phyloP scores from a whole-genome alignment of 2,797 vertebrate genomes.

The Cryptoblepharus egeriae region DNA sequence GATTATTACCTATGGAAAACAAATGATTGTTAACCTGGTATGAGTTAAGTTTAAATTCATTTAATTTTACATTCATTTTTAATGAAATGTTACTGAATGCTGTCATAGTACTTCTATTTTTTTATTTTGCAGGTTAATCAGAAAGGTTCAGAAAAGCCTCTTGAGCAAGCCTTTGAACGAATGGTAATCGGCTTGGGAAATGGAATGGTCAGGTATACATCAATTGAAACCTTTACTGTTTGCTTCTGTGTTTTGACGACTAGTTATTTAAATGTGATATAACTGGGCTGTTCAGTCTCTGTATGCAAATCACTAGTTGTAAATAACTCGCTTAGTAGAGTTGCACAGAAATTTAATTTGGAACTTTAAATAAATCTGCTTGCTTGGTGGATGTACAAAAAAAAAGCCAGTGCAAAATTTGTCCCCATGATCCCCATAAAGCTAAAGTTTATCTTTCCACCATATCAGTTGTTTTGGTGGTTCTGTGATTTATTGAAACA shows the following conservation, averaged over 20 bases:
- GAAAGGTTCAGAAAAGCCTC: constrained; percentile 93
- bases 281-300: not conserved
- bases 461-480: not conserved
- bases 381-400: not conserved
- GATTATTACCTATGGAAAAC: constrained; percentile 93
- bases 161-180: constrained; percentile 89
- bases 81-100: constrained; percentile 36
- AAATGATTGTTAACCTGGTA: constrained; percentile 95
- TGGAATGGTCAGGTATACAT: constrained; percentile 89
- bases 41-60: constrained; percentile 43
- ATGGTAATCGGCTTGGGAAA: constrained; percentile 89
- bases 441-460: not conserved
- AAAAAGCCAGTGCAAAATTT: not conserved
- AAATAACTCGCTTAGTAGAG: not conserved
- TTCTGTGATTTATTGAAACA: not conserved
- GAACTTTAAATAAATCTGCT: not conserved
- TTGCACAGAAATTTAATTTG: not conserved
- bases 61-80: not conserved
- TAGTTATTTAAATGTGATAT: not conserved
- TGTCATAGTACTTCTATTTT: not conserved
- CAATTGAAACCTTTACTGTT: not conserved
- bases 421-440: not conserved
- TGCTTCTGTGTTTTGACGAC: not conserved
- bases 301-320: too few relatives aligned
- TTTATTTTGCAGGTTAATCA: constrained; percentile 89